Conservation (phyloP, 1,140 invertebrate species). For the Homarus americanus region DNA sequence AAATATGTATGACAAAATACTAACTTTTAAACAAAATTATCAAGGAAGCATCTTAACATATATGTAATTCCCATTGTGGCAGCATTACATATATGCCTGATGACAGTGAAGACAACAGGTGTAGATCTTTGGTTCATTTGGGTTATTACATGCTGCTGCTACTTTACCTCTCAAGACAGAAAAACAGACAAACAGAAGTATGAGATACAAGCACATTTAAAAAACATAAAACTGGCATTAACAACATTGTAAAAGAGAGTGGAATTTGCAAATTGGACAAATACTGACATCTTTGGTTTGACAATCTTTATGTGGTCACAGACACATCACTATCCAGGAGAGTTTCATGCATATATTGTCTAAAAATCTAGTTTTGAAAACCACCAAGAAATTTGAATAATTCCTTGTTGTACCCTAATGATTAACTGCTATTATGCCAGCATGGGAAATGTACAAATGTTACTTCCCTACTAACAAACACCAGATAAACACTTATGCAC, state of each 20-base stretch:
- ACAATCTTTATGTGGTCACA: slow-evolving; percentile 69
- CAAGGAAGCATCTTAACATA: slow-evolving; percentile 35
- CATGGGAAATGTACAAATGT: slow-evolving; percentile 39
- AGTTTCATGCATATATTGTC: slow-evolving; percentile 49
- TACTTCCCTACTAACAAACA: too few species aligned
- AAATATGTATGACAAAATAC: slow-evolving; percentile 16
- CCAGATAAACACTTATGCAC: too few species aligned
- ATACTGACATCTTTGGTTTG: slow-evolving; percentile 74
- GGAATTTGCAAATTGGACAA: slow-evolving; percentile 71
- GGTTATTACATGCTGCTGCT: slow-evolving; percentile 57
- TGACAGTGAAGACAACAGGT: slow-evolving; percentile 56
- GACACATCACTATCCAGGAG: slow-evolving; percentile 65
- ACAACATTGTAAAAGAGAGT: slow-evolving; percentile 67
- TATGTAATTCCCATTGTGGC: neutral
- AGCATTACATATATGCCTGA: neutral
- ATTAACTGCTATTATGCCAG: slow-evolving; percentile 43
- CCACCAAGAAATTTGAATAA: slow-evolving; percentile 20
- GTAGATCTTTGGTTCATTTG: slow-evolving; percentile 66
- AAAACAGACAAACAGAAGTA: slow-evolving; percentile 62
- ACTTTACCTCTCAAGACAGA: slow-evolving; percentile 65
- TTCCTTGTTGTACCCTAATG: slow-evolving; percentile 58
- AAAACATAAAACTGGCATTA: slow-evolving; percentile 64
- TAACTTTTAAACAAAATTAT: slow-evolving; percentile 34
- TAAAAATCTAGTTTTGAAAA: slow-evolving; percentile 38
- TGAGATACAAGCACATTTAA: slow-evolving; percentile 56